These are phyloP conservation scores for Drosophila kanapiae DNA, from an alignment of 1,140 invertebrate species.

Conservation along the genomic window DNA sequence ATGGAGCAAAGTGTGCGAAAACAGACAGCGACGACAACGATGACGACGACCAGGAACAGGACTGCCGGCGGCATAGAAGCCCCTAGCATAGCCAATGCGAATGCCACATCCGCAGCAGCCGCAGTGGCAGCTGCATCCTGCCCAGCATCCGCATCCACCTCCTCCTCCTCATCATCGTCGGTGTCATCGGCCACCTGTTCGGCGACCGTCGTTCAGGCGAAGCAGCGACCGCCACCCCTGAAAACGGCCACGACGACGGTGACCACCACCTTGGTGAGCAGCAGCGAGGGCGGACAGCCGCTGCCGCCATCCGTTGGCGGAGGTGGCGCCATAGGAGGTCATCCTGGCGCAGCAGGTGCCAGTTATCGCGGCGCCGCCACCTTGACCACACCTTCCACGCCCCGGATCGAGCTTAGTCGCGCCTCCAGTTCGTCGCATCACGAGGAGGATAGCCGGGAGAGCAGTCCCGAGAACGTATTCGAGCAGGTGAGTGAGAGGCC, in stretches of 20 bases:
- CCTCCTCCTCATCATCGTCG: conserved; percentile 60
- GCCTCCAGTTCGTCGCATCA: conserved; percentile 94
- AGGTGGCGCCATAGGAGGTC: neutral
- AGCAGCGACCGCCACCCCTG: conserved; percentile 73
- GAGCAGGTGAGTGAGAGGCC: conserved; percentile 80
- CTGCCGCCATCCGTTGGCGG: conserved; percentile 30
- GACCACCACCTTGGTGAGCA: conserved; percentile 70
- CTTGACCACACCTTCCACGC: conserved; percentile 90
- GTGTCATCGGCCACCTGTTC: conserved; percentile 69
- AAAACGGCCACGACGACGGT: conserved; percentile 76
- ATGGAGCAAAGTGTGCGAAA: conserved; percentile 71
- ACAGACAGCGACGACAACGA: conserved; percentile 57
- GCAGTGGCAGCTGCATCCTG: conserved; percentile 12
- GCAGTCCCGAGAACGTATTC: conserved; percentile 88
- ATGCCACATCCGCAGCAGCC: conserved; percentile 17
- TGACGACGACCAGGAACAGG: conserved; percentile 29
- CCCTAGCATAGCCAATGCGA: conserved; percentile 46
- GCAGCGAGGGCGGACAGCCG: conserved; percentile 70
- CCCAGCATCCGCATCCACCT: conserved; percentile 40
- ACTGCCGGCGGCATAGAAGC: conserved; percentile 50
- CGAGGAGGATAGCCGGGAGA: conserved; percentile 91
- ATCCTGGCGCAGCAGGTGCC: neutral
- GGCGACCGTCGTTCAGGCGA: conserved; percentile 63
- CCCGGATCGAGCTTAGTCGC: conserved; percentile 94
- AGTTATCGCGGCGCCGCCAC: conserved; percentile 68